Evolutionary conservation across 2,797 vertebrate species (phyloP).

Genomic region (Lithobates sylvaticus): DNA sequence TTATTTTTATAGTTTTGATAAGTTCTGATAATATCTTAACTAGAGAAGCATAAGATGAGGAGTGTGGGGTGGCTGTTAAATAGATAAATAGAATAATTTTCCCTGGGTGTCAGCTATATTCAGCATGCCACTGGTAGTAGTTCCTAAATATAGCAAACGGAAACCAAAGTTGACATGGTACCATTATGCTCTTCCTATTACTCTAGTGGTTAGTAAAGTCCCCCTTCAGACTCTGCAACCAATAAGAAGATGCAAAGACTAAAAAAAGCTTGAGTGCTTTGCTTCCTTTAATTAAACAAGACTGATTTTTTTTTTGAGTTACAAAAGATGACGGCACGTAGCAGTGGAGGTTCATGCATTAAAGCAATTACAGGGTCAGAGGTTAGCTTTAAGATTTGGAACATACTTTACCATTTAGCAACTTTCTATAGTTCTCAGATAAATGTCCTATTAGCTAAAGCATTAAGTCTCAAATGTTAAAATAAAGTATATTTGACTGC

Average conservation of each 20-base stretch:
- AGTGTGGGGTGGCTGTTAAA: no score
- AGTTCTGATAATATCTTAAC: no score
- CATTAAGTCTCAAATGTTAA: neutral
- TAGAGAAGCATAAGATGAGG: no score
- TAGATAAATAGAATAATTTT: no score
- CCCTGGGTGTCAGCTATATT: no score
- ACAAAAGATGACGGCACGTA: neutral
- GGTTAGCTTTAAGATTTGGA: no score
- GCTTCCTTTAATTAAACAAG: neutral
- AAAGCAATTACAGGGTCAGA: neutral
- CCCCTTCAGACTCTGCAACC: neutral
- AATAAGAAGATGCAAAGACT: neutral
- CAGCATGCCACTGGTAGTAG: no score
- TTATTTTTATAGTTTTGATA: no score
- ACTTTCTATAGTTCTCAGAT: neutral
- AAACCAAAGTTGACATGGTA: no score
- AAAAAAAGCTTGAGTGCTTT: neutral
- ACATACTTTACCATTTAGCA: neutral
- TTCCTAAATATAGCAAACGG: no score
- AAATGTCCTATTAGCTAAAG: neutral
- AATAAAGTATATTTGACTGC: neutral
- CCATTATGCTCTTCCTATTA: no score
- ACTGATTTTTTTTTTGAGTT: neutral
- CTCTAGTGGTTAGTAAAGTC: no score
- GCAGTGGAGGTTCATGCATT: neutral